These are phyloP conservation scores for Anoplopoma fimbria DNA, from an alignment of 2,113 vertebrate species.

Conservation along the genomic window DNA sequence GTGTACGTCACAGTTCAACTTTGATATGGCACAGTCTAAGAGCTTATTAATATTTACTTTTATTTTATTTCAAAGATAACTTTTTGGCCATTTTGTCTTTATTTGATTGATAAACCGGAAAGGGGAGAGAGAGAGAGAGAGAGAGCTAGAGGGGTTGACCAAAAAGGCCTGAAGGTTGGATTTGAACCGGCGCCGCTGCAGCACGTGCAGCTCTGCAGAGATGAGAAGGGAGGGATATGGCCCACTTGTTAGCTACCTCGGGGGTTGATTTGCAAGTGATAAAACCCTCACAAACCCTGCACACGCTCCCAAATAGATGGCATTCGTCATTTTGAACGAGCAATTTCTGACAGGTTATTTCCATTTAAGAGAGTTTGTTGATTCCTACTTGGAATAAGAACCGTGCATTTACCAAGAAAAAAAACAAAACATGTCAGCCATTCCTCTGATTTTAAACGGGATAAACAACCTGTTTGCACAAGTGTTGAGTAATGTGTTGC, in stretches of 20 bases:
- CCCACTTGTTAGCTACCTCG: neutral
- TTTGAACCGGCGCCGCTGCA: too few species aligned
- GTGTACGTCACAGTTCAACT: neutral
- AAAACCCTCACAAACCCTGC: neutral
- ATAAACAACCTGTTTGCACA: conserved; percentile 7
- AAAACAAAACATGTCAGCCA: neutral
- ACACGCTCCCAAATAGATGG: neutral
- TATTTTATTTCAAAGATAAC: too few species aligned
- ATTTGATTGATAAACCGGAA: too few species aligned
- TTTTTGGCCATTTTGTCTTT: too few species aligned
- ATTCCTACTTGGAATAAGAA: neutral
- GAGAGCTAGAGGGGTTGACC: too few species aligned
- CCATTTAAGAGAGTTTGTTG: neutral
- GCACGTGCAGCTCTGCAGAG: neutral
- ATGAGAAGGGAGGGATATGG: neutral
- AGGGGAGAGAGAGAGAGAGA: too few species aligned
- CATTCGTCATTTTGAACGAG: neutral
- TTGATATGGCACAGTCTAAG: neutral
- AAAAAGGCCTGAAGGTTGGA: too few species aligned
- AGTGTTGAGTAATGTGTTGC: neutral
- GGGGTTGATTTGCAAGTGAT: neutral
- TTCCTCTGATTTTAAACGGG: neutral
- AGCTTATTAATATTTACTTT: neutral
- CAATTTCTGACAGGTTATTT: neutral
- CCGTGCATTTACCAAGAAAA: neutral